Evolutionary conservation across 1,140 invertebrate species (phyloP).

Genomic region (Lasaia peninsularis): DNA sequence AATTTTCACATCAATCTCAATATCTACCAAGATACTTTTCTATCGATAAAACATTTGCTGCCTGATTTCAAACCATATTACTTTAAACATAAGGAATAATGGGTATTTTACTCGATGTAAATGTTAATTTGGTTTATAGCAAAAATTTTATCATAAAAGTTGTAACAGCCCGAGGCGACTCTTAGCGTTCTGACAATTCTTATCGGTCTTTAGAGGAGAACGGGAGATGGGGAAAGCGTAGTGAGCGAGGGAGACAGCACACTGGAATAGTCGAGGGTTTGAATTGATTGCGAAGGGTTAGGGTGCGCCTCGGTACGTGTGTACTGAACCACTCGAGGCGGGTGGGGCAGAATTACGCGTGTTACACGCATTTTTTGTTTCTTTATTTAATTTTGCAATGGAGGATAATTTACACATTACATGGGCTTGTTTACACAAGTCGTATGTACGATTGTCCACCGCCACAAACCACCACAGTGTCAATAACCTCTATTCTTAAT

Average conservation of each 20-base stretch:
- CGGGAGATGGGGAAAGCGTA: not conserved
- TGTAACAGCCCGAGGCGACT: conserved; percentile 43
- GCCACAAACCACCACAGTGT: not conserved
- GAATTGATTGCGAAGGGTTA: conserved; percentile 65
- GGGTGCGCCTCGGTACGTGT: conserved; percentile 46
- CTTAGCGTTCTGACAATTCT: conserved; percentile 30
- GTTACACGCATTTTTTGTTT: conserved; percentile 61
- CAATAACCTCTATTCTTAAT: conserved; percentile 4
- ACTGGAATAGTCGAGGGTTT: conserved; percentile 51
- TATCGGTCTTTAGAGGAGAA: conserved; percentile 51
- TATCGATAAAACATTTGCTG: conserved; percentile 11
- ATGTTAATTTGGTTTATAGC: conserved; percentile 22
- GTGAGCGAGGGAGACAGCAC: conserved; percentile 35
- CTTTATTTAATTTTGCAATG: conserved; percentile 72
- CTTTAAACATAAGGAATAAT: not conserved
- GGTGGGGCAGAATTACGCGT: conserved; percentile 53
- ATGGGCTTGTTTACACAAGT: conserved; percentile 47
- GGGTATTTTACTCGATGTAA: not conserved
- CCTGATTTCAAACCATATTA: conserved; percentile 27
- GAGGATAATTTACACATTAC: conserved; percentile 66
- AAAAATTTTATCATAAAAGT: conserved; percentile 55
- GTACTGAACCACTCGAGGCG: conserved; percentile 47
- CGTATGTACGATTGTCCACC: not conserved
- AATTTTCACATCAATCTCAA: conserved; percentile 55
- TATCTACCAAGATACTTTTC: conserved; percentile 27